Evolutionary conservation across 2,113 vertebrate species (phyloP).

Genomic region (Xerus inauris): DNA sequence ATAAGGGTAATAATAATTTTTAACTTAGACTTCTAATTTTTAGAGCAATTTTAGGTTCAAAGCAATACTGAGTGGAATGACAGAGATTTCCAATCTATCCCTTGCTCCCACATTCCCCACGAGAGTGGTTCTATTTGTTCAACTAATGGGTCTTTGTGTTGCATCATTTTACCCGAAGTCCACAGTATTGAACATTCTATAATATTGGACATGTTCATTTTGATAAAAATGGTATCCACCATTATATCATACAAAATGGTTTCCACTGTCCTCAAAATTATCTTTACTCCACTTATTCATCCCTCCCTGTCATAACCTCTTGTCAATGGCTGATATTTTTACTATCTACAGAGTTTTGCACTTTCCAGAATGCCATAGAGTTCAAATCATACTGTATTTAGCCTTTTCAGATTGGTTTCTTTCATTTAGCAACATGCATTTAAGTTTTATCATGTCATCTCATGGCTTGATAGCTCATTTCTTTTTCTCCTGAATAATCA

Average conservation of each 20-base stretch:
- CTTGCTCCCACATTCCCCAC: not conserved
- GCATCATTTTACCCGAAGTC: not conserved
- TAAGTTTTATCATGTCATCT: not conserved
- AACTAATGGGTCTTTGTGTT: not conserved
- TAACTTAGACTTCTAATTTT: not conserved
- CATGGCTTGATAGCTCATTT: not conserved
- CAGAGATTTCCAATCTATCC: not conserved
- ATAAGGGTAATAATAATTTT: not conserved
- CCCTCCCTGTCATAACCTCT: not conserved
- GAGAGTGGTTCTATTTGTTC: not conserved
- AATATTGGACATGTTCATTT: not conserved
- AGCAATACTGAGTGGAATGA: not conserved
- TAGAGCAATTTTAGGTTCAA: not conserved
- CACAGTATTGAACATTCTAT: not conserved
- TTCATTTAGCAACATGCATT: not conserved
- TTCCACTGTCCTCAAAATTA: not conserved
- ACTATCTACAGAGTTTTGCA: not conserved
- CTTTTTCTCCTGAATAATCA: not conserved
- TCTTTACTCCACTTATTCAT: not conserved
- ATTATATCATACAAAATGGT: not conserved
- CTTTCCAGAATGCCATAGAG: not conserved
- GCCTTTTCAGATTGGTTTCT: not conserved
- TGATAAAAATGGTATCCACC: not conserved
- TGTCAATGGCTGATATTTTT: not conserved
- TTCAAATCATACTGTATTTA: not conserved